Conservation (phyloP, 2,113 vertebrate genomes). For the Psittacara wagleri region DNA sequence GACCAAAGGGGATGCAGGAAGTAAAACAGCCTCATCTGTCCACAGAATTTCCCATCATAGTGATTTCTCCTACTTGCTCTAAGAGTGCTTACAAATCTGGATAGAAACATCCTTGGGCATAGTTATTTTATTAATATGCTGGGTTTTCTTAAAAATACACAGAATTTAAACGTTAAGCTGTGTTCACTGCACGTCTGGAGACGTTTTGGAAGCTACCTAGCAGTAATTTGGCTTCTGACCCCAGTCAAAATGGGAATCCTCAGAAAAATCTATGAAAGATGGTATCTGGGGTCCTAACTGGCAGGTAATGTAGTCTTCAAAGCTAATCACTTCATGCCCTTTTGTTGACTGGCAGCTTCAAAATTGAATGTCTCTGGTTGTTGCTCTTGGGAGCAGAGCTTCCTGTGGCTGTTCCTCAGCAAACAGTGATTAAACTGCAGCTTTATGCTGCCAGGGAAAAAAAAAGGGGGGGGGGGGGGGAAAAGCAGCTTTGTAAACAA, state of each 20-base stretch:
- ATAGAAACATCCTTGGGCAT: background rate
- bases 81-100: background rate
- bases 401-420: slow-evolving; percentile 40
- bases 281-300: slow-evolving; percentile 15
- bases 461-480: background rate
- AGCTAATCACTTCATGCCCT: slow-evolving; percentile 61
- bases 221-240: background rate
- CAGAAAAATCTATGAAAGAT: slow-evolving; percentile 51
- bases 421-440: slow-evolving; percentile 63
- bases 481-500: slow-evolving; percentile 33
- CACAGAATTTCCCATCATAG: background rate
- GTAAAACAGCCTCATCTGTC: background rate
- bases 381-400: slow-evolving; percentile 60
- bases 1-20: background rate
- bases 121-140: background rate
- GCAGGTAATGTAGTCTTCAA: slow-evolving; percentile 54
- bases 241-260: slow-evolving; percentile 6
- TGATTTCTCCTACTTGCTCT: background rate
- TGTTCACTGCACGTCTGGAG: background rate
- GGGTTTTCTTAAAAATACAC: background rate
- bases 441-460: background rate
- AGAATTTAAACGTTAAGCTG: background rate
- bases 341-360: slow-evolving; percentile 66
- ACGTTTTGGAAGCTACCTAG: background rate
- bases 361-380: slow-evolving; percentile 67